A percentile compares a stretch with the other conserved stretches of the same genome.
Evolutionary conservation across 2,888 invertebrate genomes (phyloP).

Genomic region (Pyrochroa serraticornis): DNA sequence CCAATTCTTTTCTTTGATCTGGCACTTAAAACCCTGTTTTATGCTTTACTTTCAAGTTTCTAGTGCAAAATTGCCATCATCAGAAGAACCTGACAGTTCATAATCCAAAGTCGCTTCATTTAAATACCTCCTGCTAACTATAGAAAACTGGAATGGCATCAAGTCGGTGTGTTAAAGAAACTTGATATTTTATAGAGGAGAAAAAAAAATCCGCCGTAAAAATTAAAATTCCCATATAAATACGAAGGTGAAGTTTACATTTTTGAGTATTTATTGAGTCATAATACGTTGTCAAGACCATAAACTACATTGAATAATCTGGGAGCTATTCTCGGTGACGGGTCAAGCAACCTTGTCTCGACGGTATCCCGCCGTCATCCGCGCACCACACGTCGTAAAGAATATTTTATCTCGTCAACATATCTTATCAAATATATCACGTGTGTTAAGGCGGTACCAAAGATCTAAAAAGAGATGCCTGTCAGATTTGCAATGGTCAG

Average conservation of each 20-base stretch:
- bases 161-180: slow-evolving; percentile 25
- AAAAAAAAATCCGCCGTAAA: slow-evolving; percentile 42
- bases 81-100: too few relatives aligned
- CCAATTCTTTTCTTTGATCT: too few relatives aligned
- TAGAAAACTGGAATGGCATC: too few relatives aligned
- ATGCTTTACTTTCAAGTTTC: too few relatives aligned
- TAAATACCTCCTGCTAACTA: too few relatives aligned
- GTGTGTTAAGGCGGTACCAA: neutral
- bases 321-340: slow-evolving; percentile 50
- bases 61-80: too few relatives aligned
- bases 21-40: too few relatives aligned
- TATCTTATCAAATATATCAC: slow-evolving; percentile 23
- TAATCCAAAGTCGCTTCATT: too few relatives aligned
- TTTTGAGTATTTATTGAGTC: slow-evolving; percentile 57
- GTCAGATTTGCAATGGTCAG: neutral
- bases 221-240: slow-evolving; percentile 53
- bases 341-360: slow-evolving; percentile 40
- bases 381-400: slow-evolving; percentile 27
- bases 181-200: slow-evolving; percentile 30
- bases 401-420: slow-evolving; percentile 23
- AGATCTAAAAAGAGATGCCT: neutral
- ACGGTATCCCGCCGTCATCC: slow-evolving; percentile 30
- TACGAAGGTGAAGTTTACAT: slow-evolving; percentile 47
- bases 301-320: slow-evolving; percentile 56
- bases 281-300: slow-evolving; percentile 57